Evolutionary conservation across 2,113 vertebrate species (phyloP).

Genomic region (Leucosticte australis): DNA sequence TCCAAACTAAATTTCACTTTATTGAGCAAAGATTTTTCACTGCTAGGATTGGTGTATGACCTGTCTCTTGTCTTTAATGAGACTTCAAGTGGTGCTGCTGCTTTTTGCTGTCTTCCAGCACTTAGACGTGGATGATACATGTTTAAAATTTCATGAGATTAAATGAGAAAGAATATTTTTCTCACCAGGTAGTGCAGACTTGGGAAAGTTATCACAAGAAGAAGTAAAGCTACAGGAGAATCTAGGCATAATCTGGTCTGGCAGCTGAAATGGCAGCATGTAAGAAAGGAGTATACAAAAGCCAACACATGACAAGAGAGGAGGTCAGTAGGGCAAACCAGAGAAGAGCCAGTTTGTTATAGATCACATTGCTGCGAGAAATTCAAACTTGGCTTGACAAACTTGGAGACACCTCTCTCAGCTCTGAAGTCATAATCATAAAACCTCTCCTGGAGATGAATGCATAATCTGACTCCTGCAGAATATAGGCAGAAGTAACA

Average conservation of each 20-base stretch:
- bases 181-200: neutral
- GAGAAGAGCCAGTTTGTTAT: neutral
- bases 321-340: neutral
- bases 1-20: neutral
- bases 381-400: neutral
- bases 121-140: neutral
- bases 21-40: neutral
- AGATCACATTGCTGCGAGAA: neutral
- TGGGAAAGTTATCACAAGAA: neutral
- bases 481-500: neutral
- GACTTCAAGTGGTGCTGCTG: neutral
- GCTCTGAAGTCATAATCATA: neutral
- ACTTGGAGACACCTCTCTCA: neutral
- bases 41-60: neutral
- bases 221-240: neutral
- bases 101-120: neutral
- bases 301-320: rapidly evolving
- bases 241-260: neutral
- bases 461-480: neutral
- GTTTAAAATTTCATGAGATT: neutral
- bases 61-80: neutral
- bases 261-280: neutral
- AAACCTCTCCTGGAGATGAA: neutral
- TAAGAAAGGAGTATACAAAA: neutral
- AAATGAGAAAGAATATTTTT: neutral